phyloP scores from a whole-genome alignment of 2,113 vertebrate species.

The Chaetodon trifascialis region DNA sequence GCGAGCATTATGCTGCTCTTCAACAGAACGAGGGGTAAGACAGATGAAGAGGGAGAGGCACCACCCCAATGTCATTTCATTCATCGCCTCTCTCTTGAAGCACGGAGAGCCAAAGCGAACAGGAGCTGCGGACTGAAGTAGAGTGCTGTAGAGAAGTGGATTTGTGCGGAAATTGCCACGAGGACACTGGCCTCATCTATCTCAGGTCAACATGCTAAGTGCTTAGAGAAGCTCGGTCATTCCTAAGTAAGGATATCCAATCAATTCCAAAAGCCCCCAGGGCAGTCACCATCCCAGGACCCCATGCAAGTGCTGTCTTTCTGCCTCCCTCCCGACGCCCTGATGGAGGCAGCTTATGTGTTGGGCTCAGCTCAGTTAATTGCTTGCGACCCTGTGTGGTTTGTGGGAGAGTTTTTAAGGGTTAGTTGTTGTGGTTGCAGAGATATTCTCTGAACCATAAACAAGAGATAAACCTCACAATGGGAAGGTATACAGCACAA shows the following conservation, averaged over 20 bases:
- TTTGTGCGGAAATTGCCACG: conserved; percentile 75
- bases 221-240: conserved; percentile 61
- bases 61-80: conserved; percentile 59
- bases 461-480: conserved; percentile 72
- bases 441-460: conserved; percentile 70
- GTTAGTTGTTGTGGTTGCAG: conserved; percentile 64
- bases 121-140: conserved; percentile 44
- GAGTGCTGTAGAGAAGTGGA: conserved; percentile 60
- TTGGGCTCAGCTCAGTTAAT: conserved; percentile 73
- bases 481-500: conserved; percentile 64
- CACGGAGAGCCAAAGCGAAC: conserved; percentile 27
- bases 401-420: conserved; percentile 66
- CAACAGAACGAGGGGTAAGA: conserved; percentile 38
- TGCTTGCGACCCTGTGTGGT: conserved; percentile 69
- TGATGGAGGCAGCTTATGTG: conserved; percentile 63
- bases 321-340: conserved; percentile 32
- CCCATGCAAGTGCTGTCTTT: conserved; percentile 42
- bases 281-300: conserved; percentile 67
- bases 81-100: conserved; percentile 42
- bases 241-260: conserved; percentile 80
- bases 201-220: conserved; percentile 74
- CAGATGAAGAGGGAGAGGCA: conserved; percentile 12
- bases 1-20: conserved; percentile 40
- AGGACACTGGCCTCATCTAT: conserved; percentile 75
- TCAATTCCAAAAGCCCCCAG: conserved; percentile 69